Conservation (phyloP, 2,888 invertebrate genomes). For the Apodemia mormo region DNA sequence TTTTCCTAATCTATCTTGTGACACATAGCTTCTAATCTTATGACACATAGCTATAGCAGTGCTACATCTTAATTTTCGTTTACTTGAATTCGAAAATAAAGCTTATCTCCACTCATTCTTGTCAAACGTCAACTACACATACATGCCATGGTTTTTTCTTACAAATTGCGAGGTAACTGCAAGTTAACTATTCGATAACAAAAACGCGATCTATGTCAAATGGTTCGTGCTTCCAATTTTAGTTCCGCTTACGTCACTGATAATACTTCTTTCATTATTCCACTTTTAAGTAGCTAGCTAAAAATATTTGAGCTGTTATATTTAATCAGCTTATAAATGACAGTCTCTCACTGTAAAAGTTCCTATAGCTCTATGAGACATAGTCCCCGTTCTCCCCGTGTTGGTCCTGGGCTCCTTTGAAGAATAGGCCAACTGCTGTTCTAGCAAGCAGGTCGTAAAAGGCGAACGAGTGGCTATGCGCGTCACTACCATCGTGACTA, state of each 20-base stretch:
- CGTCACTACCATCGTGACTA: no score
- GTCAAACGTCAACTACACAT: slow-evolving; percentile 5
- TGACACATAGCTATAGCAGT: no score
- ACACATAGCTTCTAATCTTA: no score
- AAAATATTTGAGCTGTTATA: background rate
- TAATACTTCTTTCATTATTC: slow-evolving; percentile 1
- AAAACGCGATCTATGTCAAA: slow-evolving; percentile 17
- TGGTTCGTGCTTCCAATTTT: slow-evolving; percentile 13
- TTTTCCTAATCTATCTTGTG: no score
- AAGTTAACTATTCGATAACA: slow-evolving; percentile 11
- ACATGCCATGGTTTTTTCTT: background rate
- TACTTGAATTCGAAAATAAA: background rate
- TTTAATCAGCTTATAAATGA: background rate
- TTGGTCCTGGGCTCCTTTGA: no score
- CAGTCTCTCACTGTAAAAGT: no score
- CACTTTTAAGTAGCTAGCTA: background rate
- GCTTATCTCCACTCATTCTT: background rate
- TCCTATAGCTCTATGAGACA: no score
- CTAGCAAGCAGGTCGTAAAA: no score
- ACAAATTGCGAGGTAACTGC: slow-evolving; percentile 12
- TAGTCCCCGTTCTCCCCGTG: no score
- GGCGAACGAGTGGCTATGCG: no score
- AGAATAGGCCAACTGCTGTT: no score
- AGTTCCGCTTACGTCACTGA: slow-evolving; percentile 7
- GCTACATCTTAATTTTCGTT: no score